Base-by-base conservation (phyloP, 2,113 vertebrate species). In the Tricholaema leucomelas region DNA sequence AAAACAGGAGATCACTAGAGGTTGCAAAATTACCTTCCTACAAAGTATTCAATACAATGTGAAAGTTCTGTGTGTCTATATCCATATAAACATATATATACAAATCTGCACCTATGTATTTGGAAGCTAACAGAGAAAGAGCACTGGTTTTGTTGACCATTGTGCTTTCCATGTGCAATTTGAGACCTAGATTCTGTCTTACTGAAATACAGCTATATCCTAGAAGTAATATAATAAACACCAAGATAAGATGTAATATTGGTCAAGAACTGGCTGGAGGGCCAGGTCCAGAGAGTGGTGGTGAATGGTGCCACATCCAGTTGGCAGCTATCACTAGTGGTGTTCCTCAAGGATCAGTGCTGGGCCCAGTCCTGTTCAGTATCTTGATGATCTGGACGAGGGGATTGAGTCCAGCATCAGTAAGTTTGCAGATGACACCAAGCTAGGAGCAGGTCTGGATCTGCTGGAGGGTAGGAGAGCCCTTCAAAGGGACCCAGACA, bases 21-120 rank as follows among this genome's bases (percentile, higher is more conserved):
- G 61, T 75, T 92, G 38, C 30, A 90, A 87, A 78, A 65, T 91
- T 94, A 15, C 27, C 78, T 90, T 96, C 44, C 73, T 94, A 94
- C 94, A 48, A 92, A 59, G 16, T 76, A 36, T 89, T 96, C 35
- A 85, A 54, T 91, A 85, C 93, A 96, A 81, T 27, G 70, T 48
- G 35, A 70, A 83, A 91, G 33, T 90, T 94, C 69, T 88, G 2
- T 88, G 30, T 92, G 5, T 12, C 1, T 30, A 12, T 52, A 50
- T 17, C 48, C 48, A 55, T 15, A 72, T 5, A 70, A 6, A 72
- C 3, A 24, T 6, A 21, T 5, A 50, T 38, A 21, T 40, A 67
- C 10, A 64, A 58, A 70, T 11, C n/a, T 27, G 4, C 33, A 38
- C 44, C 17, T 36, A 13, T 55, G 52, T 79, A 38, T 75, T 66